Base-by-base conservation (phyloP, 2,113 vertebrate species). In the Brachyhypopomus occidentalis region DNA sequence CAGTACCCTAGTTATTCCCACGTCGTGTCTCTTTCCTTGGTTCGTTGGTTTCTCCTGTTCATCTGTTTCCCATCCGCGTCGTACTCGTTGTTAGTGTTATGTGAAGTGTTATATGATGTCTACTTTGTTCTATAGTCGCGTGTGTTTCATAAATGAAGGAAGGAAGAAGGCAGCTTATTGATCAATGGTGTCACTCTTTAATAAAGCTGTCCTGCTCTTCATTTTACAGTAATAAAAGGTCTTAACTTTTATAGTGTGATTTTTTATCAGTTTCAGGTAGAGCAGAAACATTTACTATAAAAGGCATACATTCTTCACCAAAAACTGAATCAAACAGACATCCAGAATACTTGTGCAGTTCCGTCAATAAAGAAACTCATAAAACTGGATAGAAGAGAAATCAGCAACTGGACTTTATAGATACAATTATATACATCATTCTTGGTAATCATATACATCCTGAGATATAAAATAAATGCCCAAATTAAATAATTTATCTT, bases 141-240 rank as follows among this genome's bases (percentile, higher is more conserved):
- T n/a, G 38, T 38, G 38, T 48, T 48, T 48, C 5, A 48, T 5
- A 9, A 48, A 48, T 48, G 11, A 48, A 38, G 3, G 7, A 38
- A 38, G 38, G 38, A 59, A 56, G 30, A 45, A 67, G 59, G 9
- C 52, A 55, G 59, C 23, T 36, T 63, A 27, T 81, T 63, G 62
- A 85, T 86, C 76, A 27, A 83, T 75, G 78, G 38, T 58, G 75
- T 84, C 84, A 87, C 77, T 75, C 73, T 88, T 88, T 89, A 88
- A 79, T 79, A 76, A 82, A 79, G 20, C 63, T 66, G 48, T 85
- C 48, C 22, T 60, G 71, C 48, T 73, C 34, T 71, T 79, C 36
- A 74, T 67, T 58, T 79, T 27, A 83, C 56, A 23, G 77, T 78
- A 59, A 76, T 63, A 74, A 80, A 75, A 76, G 36, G 25, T 82